Conservation (phyloP, 2,797 vertebrate species). For the Micromesistius poutassou region DNA sequence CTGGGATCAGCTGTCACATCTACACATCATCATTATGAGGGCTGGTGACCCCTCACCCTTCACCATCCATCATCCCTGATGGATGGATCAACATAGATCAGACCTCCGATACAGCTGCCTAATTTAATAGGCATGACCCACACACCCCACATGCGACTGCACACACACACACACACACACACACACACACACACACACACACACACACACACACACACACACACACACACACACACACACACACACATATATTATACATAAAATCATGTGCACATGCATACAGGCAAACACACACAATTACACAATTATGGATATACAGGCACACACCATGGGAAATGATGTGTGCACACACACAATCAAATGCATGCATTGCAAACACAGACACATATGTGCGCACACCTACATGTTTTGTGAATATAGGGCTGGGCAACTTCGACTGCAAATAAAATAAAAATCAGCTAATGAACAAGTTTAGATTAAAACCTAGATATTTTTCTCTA, state of each 20-base stretch:
- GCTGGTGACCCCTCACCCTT: slow-evolving; percentile 14
- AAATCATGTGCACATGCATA: neutral
- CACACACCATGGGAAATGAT: neutral
- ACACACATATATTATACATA: neutral
- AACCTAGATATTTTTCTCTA: too few species aligned
- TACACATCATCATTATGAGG: slow-evolving; percentile 59
- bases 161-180: slow-evolving; percentile 6
- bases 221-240: neutral
- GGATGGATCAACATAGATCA: slow-evolving; percentile 30
- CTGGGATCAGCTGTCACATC: slow-evolving; percentile 59
- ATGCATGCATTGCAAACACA: too few species aligned
- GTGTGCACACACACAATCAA: neutral
- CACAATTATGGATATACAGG: neutral
- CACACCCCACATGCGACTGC: slow-evolving; percentile 13
- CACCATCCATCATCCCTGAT: slow-evolving; percentile 49
- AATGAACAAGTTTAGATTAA: too few species aligned
- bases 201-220: neutral
- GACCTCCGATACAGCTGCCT: slow-evolving; percentile 31
- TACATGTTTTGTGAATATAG: too few species aligned
- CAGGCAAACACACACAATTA: neutral
- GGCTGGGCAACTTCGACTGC: too few species aligned
- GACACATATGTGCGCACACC: too few species aligned
- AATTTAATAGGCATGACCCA: slow-evolving; percentile 18
- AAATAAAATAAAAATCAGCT: too few species aligned
- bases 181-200: neutral